Percentiles rank a stretch among this genome's conserved stretches.
Evolutionary conservation across 2,888 invertebrate genomes (phyloP).

Genomic region (Slavum lentiscoides): DNA sequence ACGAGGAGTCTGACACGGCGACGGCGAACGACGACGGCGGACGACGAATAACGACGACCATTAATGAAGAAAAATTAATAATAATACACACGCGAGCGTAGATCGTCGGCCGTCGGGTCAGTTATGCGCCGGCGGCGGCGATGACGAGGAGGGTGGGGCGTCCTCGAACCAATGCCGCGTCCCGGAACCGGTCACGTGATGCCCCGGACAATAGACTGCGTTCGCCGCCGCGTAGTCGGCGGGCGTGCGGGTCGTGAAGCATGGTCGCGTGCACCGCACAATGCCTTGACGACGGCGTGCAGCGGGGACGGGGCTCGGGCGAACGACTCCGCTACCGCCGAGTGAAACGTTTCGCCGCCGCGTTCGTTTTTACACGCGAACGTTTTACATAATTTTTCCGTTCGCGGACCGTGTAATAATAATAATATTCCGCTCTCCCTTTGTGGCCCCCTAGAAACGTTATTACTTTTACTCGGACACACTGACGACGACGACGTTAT

Average conservation of each 20-base stretch:
- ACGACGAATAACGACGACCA: not conserved
- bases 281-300: not conserved
- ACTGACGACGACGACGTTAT: no score
- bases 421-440: not conserved
- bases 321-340: not conserved
- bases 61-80: slow-evolving; percentile 47
- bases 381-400: not conserved
- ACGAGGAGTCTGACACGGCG: not conserved
- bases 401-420: not conserved
- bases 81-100: not conserved
- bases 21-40: not conserved
- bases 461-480: no score
- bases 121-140: slow-evolving; percentile 5
- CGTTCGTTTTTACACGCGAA: not conserved
- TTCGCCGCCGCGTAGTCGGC: not conserved
- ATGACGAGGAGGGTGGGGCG: not conserved
- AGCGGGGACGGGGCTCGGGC: not conserved
- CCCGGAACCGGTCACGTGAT: slow-evolving; percentile 59
- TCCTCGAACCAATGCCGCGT: slow-evolving; percentile 56
- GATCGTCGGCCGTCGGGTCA: not conserved
- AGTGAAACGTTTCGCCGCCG: not conserved
- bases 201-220: slow-evolving; percentile 51
- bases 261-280: no score
- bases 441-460: slow-evolving; percentile 5
- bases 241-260: slow-evolving; percentile 7